Evolutionary conservation across 1,140 invertebrate genomes (phyloP).

Genomic region (Dendrolimus kikuchii): DNA sequence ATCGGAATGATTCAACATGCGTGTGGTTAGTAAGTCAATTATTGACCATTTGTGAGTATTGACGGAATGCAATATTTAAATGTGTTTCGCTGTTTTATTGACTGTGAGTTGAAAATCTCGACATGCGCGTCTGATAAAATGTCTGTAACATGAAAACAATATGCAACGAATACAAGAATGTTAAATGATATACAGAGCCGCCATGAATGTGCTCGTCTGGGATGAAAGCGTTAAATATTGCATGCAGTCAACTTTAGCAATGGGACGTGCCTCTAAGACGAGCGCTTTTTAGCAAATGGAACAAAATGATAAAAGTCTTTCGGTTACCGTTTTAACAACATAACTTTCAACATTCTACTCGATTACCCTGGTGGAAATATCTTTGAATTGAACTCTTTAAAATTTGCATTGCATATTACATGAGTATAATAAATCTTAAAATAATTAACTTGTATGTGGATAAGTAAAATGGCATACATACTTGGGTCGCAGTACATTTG

Average conservation of each 20-base stretch:
- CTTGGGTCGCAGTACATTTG: conserved; percentile 81
- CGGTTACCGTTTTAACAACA: conserved; percentile 27
- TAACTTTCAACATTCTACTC: conserved; percentile 14
- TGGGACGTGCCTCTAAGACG: conserved; percentile 61
- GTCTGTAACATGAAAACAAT: conserved; percentile 37
- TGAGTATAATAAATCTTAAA: neutral
- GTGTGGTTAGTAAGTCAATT: conserved; percentile 26
- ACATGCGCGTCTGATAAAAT: conserved; percentile 39
- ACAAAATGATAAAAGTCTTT: conserved; percentile 47
- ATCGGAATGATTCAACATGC: conserved; percentile 37
- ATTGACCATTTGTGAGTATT: conserved; percentile 40
- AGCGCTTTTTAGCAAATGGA: conserved; percentile 55
- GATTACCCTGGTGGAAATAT: too few relatives aligned
- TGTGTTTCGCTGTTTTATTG: conserved; percentile 31
- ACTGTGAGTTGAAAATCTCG: conserved; percentile 33
- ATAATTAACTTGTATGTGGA: neutral
- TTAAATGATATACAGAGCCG: conserved; percentile 43
- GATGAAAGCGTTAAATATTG: conserved; percentile 68
- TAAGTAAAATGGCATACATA: conserved; percentile 70
- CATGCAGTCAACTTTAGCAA: conserved; percentile 69
- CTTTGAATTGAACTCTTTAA: too few relatives aligned
- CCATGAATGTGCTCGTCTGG: conserved; percentile 43
- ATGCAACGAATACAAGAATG: conserved; percentile 27
- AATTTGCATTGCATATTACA: too few relatives aligned
- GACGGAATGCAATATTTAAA: conserved; percentile 71